phyloP scores from a whole-genome alignment of 2,797 vertebrate genomes.

The Rhinella marina region DNA sequence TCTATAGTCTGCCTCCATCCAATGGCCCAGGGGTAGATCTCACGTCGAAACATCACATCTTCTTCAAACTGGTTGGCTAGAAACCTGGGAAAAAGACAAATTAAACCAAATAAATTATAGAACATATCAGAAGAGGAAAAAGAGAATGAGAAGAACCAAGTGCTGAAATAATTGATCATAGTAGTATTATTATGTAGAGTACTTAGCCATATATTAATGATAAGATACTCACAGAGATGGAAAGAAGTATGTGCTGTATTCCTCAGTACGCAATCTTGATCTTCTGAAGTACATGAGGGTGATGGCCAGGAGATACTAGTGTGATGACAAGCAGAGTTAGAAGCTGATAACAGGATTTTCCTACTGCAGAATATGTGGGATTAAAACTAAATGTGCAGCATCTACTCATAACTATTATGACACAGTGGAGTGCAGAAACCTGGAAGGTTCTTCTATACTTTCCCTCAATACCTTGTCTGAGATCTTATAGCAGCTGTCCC shows the following conservation, averaged over 20 bases:
- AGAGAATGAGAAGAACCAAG: not conserved
- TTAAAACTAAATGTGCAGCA: no score
- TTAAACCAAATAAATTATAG: not conserved
- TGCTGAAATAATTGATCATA: not conserved
- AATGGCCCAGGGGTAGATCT: no score
- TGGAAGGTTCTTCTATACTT: no score
- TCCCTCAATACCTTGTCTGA: no score
- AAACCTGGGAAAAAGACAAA: not conserved
- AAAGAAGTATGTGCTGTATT: not conserved
- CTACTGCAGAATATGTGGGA: no score
- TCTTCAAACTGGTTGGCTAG: not conserved
- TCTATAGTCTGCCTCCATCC: not conserved
- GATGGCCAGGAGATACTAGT: not conserved
- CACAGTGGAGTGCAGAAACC: no score
- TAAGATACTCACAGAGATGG: not conserved
- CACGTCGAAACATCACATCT: not conserved
- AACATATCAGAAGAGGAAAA: not conserved
- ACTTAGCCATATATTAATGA: no score
- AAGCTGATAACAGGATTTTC: not conserved
- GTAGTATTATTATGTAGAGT: no score
- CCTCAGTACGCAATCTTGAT: no score
- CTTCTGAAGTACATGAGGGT: not conserved
- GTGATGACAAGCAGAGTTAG: not conserved
- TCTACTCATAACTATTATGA: no score
- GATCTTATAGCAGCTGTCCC: no score